Evolutionary conservation across 2,797 vertebrate species (phyloP).

Genomic region (Taeniopygia guttata): DNA sequence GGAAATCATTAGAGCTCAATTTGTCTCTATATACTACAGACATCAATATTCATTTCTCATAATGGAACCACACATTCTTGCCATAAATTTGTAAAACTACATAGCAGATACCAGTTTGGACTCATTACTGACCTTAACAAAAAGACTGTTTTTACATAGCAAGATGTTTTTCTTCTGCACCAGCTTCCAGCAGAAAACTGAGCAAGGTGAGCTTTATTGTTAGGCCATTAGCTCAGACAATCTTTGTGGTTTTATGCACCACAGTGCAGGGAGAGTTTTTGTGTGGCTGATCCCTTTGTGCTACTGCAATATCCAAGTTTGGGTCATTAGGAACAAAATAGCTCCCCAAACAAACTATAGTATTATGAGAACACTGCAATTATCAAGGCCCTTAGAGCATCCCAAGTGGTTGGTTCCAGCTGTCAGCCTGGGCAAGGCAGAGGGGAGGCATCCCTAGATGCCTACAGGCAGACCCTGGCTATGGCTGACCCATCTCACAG

Average conservation of each 20-base stretch:
- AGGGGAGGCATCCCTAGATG: not conserved
- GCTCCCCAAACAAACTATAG: not conserved
- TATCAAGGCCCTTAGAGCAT: not conserved
- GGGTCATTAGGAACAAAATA: not conserved
- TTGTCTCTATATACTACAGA: slow-evolving; percentile 67
- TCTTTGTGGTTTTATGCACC: not conserved
- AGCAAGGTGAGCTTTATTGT: not conserved
- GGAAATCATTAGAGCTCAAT: slow-evolving; percentile 77
- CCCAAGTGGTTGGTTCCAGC: not conserved
- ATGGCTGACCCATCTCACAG: not conserved
- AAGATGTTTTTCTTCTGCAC: not conserved
- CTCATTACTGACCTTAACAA: slow-evolving; percentile 19
- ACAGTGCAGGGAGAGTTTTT: not conserved
- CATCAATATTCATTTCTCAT: slow-evolving; percentile 75
- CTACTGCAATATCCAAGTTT: not conserved
- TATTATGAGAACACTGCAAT: not conserved
- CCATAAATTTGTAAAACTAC: slow-evolving; percentile 52
- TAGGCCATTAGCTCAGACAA: not conserved
- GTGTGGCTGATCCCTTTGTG: not conserved
- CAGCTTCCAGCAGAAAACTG: slow-evolving; percentile 1
- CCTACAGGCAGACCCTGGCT: fast-evolving
- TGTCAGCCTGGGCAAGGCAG: not conserved
- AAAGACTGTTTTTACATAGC: not conserved
- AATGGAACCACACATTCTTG: slow-evolving; percentile 58
- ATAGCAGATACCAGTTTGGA: slow-evolving; percentile 18